phyloP scores from a whole-genome alignment of 2,888 invertebrate genomes.

The Orthosia gracilis region DNA sequence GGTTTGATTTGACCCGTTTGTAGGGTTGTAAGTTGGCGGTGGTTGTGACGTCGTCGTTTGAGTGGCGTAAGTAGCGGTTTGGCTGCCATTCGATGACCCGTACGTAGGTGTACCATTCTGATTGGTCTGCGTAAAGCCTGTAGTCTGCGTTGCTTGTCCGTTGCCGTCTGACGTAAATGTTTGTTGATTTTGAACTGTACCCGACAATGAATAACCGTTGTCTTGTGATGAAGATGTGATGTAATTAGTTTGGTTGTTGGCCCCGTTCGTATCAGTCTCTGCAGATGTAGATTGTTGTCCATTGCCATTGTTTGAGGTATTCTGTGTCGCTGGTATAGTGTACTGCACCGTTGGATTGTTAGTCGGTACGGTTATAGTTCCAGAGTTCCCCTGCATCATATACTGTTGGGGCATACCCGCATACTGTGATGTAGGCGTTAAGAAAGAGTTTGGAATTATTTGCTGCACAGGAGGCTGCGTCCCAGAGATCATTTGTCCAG shows the following conservation, averaged over 20 bases:
- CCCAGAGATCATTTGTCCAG: constrained; percentile 76
- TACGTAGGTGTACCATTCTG: constrained; percentile 79
- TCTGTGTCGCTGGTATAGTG: constrained; percentile 77
- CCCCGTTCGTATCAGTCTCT: constrained; percentile 80
- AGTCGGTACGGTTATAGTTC: constrained; percentile 77
- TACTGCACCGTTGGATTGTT: constrained; percentile 84
- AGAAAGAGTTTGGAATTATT: constrained; percentile 81
- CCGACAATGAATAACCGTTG: constrained; percentile 76
- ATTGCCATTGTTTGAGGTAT: constrained; percentile 78
- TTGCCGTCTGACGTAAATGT: constrained; percentile 81
- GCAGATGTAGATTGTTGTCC: constrained; percentile 77
- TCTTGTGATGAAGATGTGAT: constrained; percentile 88
- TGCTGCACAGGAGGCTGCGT: constrained; percentile 83
- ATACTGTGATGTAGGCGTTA: constrained; percentile 85
- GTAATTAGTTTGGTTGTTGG: constrained; percentile 83
- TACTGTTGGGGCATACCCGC: constrained; percentile 83
- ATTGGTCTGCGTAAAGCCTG: constrained; percentile 75
- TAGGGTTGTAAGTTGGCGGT: constrained; percentile 77
- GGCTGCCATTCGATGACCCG: constrained; percentile 76
- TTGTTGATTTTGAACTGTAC: constrained; percentile 79
- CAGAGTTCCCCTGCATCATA: constrained; percentile 83
- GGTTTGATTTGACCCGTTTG: constrained; percentile 79
- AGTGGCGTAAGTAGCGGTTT: constrained; percentile 74
- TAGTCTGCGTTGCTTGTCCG: constrained; percentile 75
- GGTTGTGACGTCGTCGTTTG: constrained; percentile 80